Evolutionary conservation across 2,113 vertebrate genomes (phyloP).

Genomic region (human (Homo sapiens)): GRCh38 chr3:13697501-13698000

Average conservation of each 20-base stretch:
- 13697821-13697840: background rate
- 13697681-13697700: rapidly evolving
- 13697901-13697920: background rate
- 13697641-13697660: rapidly evolving
- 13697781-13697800: background rate
- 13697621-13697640: background rate
- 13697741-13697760: background rate
- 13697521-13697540: background rate
- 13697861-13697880: rapidly evolving
- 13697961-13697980: background rate
- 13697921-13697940: background rate
- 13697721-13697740: background rate
- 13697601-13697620: background rate
- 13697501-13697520: background rate
- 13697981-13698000: background rate
- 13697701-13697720: background rate
- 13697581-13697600: background rate
- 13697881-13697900: background rate
- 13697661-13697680: too few relatives aligned
- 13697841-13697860: background rate
- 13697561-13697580: background rate
- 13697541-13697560: background rate
- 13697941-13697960: background rate
- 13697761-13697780: background rate
- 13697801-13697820: background rate